A percentile compares a stretch with the other conserved stretches of the same genome.
phyloP scores from a whole-genome alignment of 2,888 invertebrate genomes.

The Andrena bucephala region DNA sequence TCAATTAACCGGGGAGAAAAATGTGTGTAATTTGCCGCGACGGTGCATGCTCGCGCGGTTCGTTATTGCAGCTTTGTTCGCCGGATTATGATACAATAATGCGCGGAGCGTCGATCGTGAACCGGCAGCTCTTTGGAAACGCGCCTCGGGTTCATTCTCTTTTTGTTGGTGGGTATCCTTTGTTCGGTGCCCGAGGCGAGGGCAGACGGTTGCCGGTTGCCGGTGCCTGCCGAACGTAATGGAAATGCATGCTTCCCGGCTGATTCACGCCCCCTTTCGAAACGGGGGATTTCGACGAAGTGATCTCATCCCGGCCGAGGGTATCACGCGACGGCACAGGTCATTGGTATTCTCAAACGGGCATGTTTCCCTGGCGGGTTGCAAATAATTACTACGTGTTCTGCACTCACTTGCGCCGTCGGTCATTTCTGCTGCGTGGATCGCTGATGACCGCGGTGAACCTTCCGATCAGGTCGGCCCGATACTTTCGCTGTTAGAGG shows the following conservation, averaged over 20 bases:
- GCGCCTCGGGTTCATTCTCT: too few relatives aligned
- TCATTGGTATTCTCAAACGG: constrained; percentile 37
- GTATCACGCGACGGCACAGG: constrained; percentile 27
- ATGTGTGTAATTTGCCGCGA: background rate
- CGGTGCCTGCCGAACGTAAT: background rate
- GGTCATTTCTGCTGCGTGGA: constrained; percentile 28
- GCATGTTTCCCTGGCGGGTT: constrained; percentile 16
- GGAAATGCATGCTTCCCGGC: constrained; percentile 37
- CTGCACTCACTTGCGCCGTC: background rate
- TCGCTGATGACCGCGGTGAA: constrained; percentile 35
- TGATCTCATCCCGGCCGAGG: constrained; percentile 37
- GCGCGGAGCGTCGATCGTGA: too few relatives aligned
- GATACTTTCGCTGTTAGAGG: constrained; percentile 23
- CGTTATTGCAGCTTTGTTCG: background rate
- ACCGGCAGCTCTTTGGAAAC: too few relatives aligned
- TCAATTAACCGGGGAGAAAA: background rate
- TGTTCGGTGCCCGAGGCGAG: background rate
- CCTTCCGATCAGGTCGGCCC: constrained; percentile 15
- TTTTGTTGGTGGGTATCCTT: too few relatives aligned
- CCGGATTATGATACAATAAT: background rate
- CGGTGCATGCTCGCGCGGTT: background rate
- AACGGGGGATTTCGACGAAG: constrained; percentile 40
- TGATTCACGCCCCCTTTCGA: constrained; percentile 41
- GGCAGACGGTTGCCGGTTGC: background rate
- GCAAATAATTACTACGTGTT: constrained; percentile 16